These are phyloP conservation scores for Drosophila suzukii DNA, from an alignment of 1,140 invertebrate species.

Conservation along the genomic window DNA sequence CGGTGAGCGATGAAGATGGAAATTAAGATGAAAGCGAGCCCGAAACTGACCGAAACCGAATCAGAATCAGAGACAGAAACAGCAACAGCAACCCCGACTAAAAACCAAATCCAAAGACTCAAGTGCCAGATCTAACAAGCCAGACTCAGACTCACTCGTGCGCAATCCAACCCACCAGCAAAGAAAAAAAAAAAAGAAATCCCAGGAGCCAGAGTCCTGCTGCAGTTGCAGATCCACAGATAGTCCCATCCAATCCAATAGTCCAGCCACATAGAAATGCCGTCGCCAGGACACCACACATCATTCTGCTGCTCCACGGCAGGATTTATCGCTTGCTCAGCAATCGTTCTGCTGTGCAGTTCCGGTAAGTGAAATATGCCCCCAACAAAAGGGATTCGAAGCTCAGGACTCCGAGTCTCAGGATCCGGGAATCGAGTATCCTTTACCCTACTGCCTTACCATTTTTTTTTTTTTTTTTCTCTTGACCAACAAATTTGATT, in stretches of 20 bases:
- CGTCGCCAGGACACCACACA: slow-evolving; percentile 71
- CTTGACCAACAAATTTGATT: slow-evolving; percentile 23
- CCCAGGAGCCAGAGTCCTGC: slow-evolving; percentile 6
- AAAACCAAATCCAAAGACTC: slow-evolving; percentile 9
- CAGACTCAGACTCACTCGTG: slow-evolving; percentile 17
- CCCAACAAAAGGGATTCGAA: slow-evolving; percentile 24
- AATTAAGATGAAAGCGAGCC: slow-evolving; percentile 41
- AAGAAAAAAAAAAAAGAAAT: background rate
- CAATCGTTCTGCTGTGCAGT: slow-evolving; percentile 84
- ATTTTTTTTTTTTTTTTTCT: too few relatives aligned
- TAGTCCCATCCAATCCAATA: background rate
- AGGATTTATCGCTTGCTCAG: slow-evolving; percentile 84
- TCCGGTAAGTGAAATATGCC: slow-evolving; percentile 84
- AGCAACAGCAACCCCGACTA: background rate
- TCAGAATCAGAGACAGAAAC: slow-evolving; percentile 3
- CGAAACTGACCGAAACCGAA: slow-evolving; percentile 1
- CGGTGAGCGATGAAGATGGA: slow-evolving; percentile 47
- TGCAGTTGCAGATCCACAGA: background rate
- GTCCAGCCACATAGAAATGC: slow-evolving; percentile 46
- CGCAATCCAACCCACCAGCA: slow-evolving; percentile 46
- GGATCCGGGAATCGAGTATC: too few relatives aligned
- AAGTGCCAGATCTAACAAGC: slow-evolving; percentile 48
- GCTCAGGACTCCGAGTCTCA: too few relatives aligned
- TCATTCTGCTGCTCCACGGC: slow-evolving; percentile 71
- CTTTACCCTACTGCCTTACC: slow-evolving; percentile 35